Evolutionary conservation across 2,113 vertebrate species (phyloP), one percentile per base, ranked within the genome.

Genomic region (Paracyprichromis sp.): DNA sequence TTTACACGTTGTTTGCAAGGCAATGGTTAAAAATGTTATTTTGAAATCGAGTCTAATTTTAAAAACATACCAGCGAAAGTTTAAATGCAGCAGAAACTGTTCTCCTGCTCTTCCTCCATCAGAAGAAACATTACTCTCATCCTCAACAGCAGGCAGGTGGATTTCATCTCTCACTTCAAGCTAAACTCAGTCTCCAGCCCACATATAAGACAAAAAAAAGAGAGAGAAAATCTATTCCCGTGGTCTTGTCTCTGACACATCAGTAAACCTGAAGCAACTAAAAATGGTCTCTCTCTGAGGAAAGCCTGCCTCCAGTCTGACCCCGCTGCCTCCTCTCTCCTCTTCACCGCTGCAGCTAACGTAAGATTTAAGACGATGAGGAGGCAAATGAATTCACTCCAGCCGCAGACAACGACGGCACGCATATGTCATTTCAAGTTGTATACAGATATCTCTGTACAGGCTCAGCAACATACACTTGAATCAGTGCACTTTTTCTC

Each of bases 251-350:
- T 88, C 31, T 80, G 45, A 82, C 85, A 81, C 11, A 9, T 24
- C 56, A 80, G 71, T 63, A 85, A 91, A 92, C 87, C 50, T 52
- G 76, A 83, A 56, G 82, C 21, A 66, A 71, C 88, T 92, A 87
- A 90, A 95, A 92, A 93, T 84, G 89, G 73, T 43, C 19, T 89
- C 47, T 90, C 83, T 91, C 47, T 59, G 63, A 93, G 86, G 82
- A 82, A 80, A 84, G 84, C 83, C 87, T 83, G 87, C 91, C 92
- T 92, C 82, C 47, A 88, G 87, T 90, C 90, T 94, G 94, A 95
- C 93, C 93, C 79, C 1, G 2, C 83, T 85, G 81, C 66, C 80
- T 89, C 82, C 31, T 76, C 85, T 54, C 83, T 61, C 81, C 69
- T 85, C 78, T 83, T 83, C 83, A 36, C 71, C 4, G 80, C 83